Percentiles rank a stretch among this genome's conserved stretches.
Conservation (phyloP, 2,113 vertebrate species). For the Aptenodytes patagonicus region DNA sequence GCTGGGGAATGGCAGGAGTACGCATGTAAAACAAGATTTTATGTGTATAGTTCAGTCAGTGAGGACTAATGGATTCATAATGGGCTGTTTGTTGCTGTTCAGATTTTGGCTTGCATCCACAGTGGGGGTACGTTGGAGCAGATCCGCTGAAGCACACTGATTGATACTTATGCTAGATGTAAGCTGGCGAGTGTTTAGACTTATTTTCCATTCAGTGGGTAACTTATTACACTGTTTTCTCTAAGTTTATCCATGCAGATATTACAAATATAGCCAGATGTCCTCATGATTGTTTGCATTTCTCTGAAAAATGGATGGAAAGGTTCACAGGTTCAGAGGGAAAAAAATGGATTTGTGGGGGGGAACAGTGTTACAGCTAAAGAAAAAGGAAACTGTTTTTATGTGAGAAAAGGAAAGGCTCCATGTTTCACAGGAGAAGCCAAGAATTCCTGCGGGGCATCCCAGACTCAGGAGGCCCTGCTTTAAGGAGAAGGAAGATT, state of each 20-base stretch:
- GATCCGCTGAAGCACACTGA: neutral
- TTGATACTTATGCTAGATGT: neutral
- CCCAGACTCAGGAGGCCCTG: neutral
- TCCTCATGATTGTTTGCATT: neutral
- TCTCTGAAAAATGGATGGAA: neutral
- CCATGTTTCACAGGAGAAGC: neutral
- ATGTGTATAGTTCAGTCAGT: constrained; percentile 19
- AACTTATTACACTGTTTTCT: neutral
- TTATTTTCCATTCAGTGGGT: neutral
- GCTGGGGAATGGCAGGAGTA: constrained; percentile 43
- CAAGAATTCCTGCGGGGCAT: neutral
- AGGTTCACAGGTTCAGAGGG: neutral
- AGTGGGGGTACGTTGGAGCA: neutral
- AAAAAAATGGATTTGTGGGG: neutral
- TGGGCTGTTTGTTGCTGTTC: constrained; percentile 36
- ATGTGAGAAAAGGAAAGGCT: neutral
- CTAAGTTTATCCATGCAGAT: neutral
- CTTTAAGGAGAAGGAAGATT: neutral
- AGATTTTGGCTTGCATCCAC: constrained; percentile 21
- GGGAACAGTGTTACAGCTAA: neutral
- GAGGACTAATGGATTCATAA: constrained; percentile 57
- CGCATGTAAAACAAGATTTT: constrained; percentile 60
- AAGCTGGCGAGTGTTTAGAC: neutral
- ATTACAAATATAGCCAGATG: neutral
- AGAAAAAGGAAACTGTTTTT: neutral